Percentiles rank a stretch among this genome's conserved stretches.
phyloP scores from a whole-genome alignment of 2,113 vertebrate species.

The Mellivora capensis region DNA sequence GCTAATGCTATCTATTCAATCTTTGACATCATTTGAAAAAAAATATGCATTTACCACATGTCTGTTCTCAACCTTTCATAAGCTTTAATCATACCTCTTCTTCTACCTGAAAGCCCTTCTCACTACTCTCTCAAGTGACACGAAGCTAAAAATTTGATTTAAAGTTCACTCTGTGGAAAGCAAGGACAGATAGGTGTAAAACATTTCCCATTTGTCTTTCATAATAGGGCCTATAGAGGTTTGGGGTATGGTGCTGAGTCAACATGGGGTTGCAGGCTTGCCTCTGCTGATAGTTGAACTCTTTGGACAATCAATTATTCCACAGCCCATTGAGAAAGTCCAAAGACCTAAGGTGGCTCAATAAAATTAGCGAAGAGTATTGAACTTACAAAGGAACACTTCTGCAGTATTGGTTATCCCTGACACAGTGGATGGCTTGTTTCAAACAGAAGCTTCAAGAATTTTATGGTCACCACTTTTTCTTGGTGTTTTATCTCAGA shows the following conservation, averaged over 20 bases:
- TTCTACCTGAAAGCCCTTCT: slow-evolving; percentile 23
- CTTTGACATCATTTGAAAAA: background rate
- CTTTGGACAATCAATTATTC: background rate
- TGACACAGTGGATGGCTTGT: background rate
- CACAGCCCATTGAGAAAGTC: background rate
- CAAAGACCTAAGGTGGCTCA: background rate
- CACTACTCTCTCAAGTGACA: slow-evolving; percentile 24
- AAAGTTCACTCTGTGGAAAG: slow-evolving; percentile 51
- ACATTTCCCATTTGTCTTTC: slow-evolving; percentile 45
- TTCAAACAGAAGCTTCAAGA: slow-evolving; percentile 23
- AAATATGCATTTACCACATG: background rate
- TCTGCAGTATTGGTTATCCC: background rate
- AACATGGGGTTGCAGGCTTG: background rate
- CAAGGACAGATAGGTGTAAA: slow-evolving; percentile 26
- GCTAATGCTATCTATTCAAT: background rate
- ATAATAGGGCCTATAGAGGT: background rate
- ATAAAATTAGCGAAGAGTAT: background rate
- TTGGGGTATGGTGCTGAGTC: background rate
- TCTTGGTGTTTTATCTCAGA: slow-evolving; percentile 34
- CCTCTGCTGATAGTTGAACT: background rate
- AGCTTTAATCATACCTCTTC: slow-evolving; percentile 21
- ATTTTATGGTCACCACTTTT: background rate
- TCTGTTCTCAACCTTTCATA: background rate
- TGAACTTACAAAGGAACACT: slow-evolving; percentile 18
- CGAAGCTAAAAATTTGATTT: slow-evolving; percentile 50